phyloP scores from a whole-genome alignment of 2,113 vertebrate genomes.

The Meriones unguiculatus region DNA sequence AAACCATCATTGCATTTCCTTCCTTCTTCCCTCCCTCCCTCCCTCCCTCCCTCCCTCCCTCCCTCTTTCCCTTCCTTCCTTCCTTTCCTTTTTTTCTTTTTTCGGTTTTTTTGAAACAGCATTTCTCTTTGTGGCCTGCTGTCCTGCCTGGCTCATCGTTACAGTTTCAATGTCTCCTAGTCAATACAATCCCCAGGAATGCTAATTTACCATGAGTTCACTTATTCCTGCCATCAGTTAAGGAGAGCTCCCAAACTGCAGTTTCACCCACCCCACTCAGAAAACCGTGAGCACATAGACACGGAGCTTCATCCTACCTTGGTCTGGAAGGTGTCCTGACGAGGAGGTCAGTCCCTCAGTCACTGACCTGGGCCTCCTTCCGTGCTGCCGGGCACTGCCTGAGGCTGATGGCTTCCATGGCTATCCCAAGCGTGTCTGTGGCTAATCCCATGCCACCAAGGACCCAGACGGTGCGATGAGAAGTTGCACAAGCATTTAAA shows the following conservation, averaged over 20 bases:
- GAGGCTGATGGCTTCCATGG: not conserved
- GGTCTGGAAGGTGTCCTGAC: slow-evolving; percentile 23
- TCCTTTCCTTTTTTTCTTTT: not conserved
- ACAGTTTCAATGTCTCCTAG: not conserved
- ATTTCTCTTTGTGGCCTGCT: not conserved
- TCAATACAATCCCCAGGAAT: not conserved
- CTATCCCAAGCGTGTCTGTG: not conserved
- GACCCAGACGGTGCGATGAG: not conserved
- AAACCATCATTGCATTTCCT: not conserved
- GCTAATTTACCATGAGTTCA: not conserved
- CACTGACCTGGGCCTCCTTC: slow-evolving; percentile 69
- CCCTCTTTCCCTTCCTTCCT: no score
- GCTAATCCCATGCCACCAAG: not conserved
- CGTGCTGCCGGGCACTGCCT: slow-evolving; percentile 64
- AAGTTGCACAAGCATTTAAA: not conserved
- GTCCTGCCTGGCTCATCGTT: not conserved
- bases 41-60: no score
- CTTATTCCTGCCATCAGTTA: not conserved
- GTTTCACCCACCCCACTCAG: no score
- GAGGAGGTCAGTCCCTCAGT: slow-evolving; percentile 56
- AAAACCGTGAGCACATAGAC: rapidly evolving
- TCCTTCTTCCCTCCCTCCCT: no score
- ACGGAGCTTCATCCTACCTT: slow-evolving; percentile 73
- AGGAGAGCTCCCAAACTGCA: not conserved
- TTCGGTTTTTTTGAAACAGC: not conserved